Evolutionary conservation across 1,140 invertebrate genomes (phyloP).

Genomic region (Trissolcus basalis): DNA sequence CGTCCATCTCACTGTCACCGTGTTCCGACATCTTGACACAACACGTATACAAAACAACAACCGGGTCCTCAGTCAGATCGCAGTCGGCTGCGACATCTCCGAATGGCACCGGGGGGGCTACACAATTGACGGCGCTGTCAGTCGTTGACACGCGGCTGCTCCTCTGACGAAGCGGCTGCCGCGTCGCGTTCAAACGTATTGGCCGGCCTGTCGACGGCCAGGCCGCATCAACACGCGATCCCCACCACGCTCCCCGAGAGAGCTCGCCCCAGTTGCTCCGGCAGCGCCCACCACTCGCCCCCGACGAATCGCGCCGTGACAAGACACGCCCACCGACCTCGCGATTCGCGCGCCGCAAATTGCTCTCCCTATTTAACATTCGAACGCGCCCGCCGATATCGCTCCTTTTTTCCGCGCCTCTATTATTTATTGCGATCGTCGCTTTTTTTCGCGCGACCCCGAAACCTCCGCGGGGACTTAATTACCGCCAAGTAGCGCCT

Average conservation of each 20-base stretch:
- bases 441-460: slow-evolving; percentile 57
- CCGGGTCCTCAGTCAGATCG: background rate
- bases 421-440: slow-evolving; percentile 73
- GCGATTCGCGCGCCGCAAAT: slow-evolving; percentile 68
- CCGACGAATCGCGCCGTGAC: slow-evolving; percentile 50
- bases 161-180: slow-evolving; percentile 45
- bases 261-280: slow-evolving; percentile 8
- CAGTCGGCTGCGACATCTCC: background rate
- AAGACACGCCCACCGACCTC: slow-evolving; percentile 58
- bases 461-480: slow-evolving; percentile 70
- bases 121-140: slow-evolving; percentile 21
- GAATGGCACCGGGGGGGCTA: background rate
- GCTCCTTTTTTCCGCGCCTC: slow-evolving; percentile 56
- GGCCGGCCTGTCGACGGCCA: slow-evolving; percentile 3
- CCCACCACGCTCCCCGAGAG: slow-evolving; percentile 44
- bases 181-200: slow-evolving; percentile 62
- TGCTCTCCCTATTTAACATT: slow-evolving; percentile 75
- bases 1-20: slow-evolving; percentile 70
- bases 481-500: slow-evolving; percentile 66
- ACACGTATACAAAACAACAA: background rate
- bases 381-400: slow-evolving; percentile 68
- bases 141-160: slow-evolving; percentile 15
- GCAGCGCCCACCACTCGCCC: slow-evolving; percentile 25
- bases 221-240: background rate
- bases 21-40: slow-evolving; percentile 72